phyloP scores from a whole-genome alignment of 1,140 invertebrate genomes.

The Lithobius niger region DNA sequence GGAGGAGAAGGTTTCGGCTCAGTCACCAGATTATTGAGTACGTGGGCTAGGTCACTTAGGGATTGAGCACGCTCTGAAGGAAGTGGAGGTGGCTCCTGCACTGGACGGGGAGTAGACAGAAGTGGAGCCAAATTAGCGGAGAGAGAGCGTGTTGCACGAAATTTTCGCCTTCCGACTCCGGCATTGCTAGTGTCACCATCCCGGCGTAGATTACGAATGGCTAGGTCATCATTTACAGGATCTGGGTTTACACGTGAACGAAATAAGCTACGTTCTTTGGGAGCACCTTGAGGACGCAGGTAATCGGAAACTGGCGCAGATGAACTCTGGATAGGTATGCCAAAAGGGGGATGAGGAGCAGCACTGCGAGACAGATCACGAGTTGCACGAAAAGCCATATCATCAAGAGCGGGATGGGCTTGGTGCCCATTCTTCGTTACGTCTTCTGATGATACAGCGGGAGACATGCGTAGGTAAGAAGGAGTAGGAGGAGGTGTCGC shows the following conservation, averaged over 20 bases:
- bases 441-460: conserved; percentile 29
- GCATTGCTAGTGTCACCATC: conserved; percentile 32
- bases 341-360: too few species aligned
- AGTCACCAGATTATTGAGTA: background rate
- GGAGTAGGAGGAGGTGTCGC: too few species aligned
- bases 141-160: conserved; percentile 54
- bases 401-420: too few species aligned
- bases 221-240: conserved; percentile 70
- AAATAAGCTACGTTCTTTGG: conserved; percentile 38
- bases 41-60: conserved; percentile 24
- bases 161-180: conserved; percentile 41
- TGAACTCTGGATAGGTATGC: too few species aligned
- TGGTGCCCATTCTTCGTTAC: too few species aligned
- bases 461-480: conserved; percentile 56
- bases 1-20: conserved; percentile 16
- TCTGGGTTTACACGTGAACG: conserved; percentile 57
- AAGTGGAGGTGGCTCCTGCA: conserved; percentile 14
- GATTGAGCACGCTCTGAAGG: conserved; percentile 29
- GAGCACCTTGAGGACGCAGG: too few species aligned
- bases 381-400: too few species aligned
- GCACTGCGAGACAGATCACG: too few species aligned
- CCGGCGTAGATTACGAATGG: conserved; percentile 66
- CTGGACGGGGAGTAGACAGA: conserved; percentile 18
- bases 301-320: too few species aligned
- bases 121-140: conserved; percentile 65